These are phyloP conservation scores for Dendrolimus houi DNA, from an alignment of 2,888 invertebrate genomes.

Conservation along the genomic window DNA sequence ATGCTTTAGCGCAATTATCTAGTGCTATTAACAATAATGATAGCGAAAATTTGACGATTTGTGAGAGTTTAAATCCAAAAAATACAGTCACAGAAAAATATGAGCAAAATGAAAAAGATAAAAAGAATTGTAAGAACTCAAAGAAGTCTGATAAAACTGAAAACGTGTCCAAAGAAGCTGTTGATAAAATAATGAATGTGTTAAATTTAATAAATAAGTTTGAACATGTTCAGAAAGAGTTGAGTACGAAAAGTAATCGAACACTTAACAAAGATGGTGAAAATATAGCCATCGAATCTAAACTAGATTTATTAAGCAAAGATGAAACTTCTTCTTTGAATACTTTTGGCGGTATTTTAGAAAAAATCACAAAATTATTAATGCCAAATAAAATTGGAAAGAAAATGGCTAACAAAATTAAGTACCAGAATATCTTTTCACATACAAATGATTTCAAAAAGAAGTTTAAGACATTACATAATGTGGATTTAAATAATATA, in stretches of 20 bases:
- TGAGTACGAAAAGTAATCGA: constrained; percentile 26
- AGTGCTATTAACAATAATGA: constrained; percentile 40
- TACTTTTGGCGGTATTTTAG: constrained; percentile 44
- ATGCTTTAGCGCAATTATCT: constrained; percentile 50
- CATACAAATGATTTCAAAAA: constrained; percentile 23
- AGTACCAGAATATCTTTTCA: constrained; percentile 25
- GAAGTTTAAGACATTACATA: constrained; percentile 30
- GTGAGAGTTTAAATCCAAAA: constrained; percentile 29
- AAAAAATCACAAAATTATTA: constrained; percentile 50
- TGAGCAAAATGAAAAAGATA: constrained; percentile 5
- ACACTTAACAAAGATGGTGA: constrained; percentile 4
- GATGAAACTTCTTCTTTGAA: constrained; percentile 33
- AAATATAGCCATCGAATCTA: neutral
- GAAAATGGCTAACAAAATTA: constrained; percentile 29
- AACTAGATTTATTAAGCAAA: constrained; percentile 14
- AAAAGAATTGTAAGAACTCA: neutral
- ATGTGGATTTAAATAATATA: constrained; percentile 29
- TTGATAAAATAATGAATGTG: constrained; percentile 44
- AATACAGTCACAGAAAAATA: neutral
- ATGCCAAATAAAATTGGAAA: constrained; percentile 37
- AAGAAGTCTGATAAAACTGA: neutral
- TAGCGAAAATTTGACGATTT: constrained; percentile 41
- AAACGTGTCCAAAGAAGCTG: constrained; percentile 18
- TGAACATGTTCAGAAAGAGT: constrained; percentile 35
- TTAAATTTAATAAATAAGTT: constrained; percentile 46